A percentile compares a stretch with the other conserved stretches of the same genome.
phyloP scores from a whole-genome alignment of 2,888 invertebrate genomes.

The Polylopha cassiicola region DNA sequence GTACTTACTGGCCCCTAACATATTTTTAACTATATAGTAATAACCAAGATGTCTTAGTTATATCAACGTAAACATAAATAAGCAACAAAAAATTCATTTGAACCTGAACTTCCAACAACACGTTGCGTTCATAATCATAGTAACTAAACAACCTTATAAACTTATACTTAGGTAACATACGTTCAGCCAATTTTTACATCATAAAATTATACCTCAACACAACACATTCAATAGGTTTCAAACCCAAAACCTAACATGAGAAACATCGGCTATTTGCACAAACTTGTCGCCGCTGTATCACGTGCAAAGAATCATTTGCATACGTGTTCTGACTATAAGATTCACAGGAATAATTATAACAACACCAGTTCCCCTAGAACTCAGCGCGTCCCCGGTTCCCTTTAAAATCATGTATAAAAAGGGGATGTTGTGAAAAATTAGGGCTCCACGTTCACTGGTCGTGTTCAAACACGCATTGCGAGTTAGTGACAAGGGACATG shows the following conservation, averaged over 20 bases:
- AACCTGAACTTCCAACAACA: too few relatives aligned
- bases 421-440: slow-evolving; percentile 24
- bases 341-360: slow-evolving; percentile 37
- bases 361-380: slow-evolving; percentile 28
- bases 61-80: too few relatives aligned
- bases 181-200: too few relatives aligned
- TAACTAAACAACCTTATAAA: too few relatives aligned
- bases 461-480: slow-evolving; percentile 35
- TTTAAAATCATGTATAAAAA: slow-evolving; percentile 8
- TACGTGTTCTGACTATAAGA: slow-evolving; percentile 33
- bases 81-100: too few relatives aligned
- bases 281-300: slow-evolving; percentile 26
- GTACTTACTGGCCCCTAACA: too few relatives aligned
- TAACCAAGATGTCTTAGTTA: too few relatives aligned
- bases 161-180: too few relatives aligned
- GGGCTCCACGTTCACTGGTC: slow-evolving; percentile 34
- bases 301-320: slow-evolving; percentile 35
- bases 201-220: too few relatives aligned
- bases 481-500: slow-evolving; percentile 41
- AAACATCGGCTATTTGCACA: slow-evolving; percentile 24
- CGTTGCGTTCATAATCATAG: too few relatives aligned
- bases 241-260: slow-evolving; percentile 23
- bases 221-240: slow-evolving; percentile 22
- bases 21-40: too few relatives aligned
- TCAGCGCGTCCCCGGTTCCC: slow-evolving; percentile 5